These are phyloP conservation scores for Gymnodraco acuticeps DNA, from an alignment of 2,797 vertebrate genomes.

Conservation along the genomic window DNA sequence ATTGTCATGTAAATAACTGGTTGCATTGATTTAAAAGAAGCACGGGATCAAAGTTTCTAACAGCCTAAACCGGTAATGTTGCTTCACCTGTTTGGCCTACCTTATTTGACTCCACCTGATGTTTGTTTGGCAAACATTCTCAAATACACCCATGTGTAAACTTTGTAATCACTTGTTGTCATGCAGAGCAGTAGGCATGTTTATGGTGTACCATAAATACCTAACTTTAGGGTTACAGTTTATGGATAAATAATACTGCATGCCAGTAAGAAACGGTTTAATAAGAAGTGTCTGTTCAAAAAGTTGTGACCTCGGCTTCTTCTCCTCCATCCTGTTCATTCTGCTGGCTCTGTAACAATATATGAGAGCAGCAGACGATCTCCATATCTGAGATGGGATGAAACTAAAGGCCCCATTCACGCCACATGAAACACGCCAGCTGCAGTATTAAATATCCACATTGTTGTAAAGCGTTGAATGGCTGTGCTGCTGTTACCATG, in stretches of 20 bases:
- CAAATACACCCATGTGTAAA: slow-evolving; percentile 1
- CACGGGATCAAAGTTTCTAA: background rate
- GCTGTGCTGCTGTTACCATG: slow-evolving; percentile 67
- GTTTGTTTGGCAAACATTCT: background rate
- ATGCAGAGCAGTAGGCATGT: background rate
- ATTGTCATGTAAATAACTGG: background rate
- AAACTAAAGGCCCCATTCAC: slow-evolving; percentile 74
- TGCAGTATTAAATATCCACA: slow-evolving; percentile 81
- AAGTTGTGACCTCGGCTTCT: slow-evolving; percentile 23
- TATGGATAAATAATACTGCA: slow-evolving; percentile 14
- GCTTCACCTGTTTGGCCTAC: background rate
- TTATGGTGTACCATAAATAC: background rate
- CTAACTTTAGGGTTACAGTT: background rate
- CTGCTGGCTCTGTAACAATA: slow-evolving; percentile 42
- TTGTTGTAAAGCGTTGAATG: slow-evolving; percentile 73
- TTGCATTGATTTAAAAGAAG: background rate
- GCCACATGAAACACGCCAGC: slow-evolving; percentile 72
- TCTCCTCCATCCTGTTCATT: slow-evolving; percentile 30
- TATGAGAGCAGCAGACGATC: slow-evolving; percentile 52
- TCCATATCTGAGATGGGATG: slow-evolving; percentile 62
- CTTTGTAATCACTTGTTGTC: slow-evolving; percentile 13
- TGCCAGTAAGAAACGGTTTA: background rate
- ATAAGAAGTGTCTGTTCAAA: slow-evolving; percentile 24
- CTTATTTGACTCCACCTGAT: background rate
- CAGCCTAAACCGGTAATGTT: slow-evolving; percentile 5